Base-by-base conservation (phyloP, 2,888 invertebrate genomes). In the Zelleria hepariella region DNA sequence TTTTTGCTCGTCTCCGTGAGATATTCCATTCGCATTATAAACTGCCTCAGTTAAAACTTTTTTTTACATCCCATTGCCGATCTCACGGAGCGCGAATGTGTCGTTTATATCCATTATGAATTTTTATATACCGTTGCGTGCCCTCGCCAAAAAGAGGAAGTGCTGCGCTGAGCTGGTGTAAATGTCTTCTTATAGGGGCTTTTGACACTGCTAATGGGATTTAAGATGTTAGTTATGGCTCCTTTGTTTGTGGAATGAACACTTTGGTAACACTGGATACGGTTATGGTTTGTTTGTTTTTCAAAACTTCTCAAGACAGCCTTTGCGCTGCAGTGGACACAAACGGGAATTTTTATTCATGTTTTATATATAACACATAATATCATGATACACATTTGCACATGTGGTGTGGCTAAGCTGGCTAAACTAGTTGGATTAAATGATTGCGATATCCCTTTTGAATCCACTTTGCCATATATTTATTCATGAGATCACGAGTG, bases 1-100 rank as follows among this genome's bases (percentile, higher is more conserved):
- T 79, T 78, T 80, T 82, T 81, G 73, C 69, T 64, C 67, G 63
- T 62, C 32, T 42, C 68, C 70, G 66, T 58, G 70, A 75, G 77
- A 71, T 68, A 75, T 72, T 72, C 74, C 72, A 68, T 69, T 73
- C 73, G 65, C 66, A 62, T 69, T 70, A 60, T 71, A 73, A 58
- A 58, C 52, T 59, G 59, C 42, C 57, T 47, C 52, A 42, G 21
- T 60, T 58, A 49, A 56, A 58, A 56, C 53, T 68, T 77, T 78
- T n/a, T 42, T 75, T 77, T 75, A 73, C 68, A 64, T 70, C 68
- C 65, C 64, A 66, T 69, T 69, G 74, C 70, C 68, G 71, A 69
- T 74, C 68, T 70, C 69, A 66, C 67, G 68, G 68, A 72, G 73
- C 71, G 69, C 71, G 75, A 79, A 78, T 75, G 74, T 77, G 73